A percentile compares a stretch with the other conserved stretches of the same genome.
These are phyloP conservation scores for Cydia strobilella DNA, from an alignment of 1,140 invertebrate genomes.

Conservation along the genomic window DNA sequence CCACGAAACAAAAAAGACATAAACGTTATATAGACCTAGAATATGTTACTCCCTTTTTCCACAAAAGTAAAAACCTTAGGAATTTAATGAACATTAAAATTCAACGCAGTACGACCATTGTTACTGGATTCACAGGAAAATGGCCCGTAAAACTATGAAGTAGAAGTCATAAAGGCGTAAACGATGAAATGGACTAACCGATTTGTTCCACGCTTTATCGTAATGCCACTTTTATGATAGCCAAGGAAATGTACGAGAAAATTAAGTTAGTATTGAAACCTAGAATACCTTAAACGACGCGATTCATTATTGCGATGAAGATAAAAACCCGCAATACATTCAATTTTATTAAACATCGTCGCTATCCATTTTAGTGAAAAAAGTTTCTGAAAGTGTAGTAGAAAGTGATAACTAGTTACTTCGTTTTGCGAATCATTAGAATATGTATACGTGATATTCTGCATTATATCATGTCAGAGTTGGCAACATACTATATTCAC, in stretches of 20 bases:
- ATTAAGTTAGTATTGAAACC: conserved; percentile 2
- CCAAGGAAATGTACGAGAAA: conserved; percentile 12
- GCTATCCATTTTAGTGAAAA: neutral
- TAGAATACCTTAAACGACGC: neutral
- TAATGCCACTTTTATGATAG: conserved; percentile 3
- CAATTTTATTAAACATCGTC: too few relatives aligned
- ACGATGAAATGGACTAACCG: neutral
- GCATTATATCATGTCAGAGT: too few relatives aligned
- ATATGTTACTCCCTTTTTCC: neutral
- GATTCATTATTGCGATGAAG: neutral
- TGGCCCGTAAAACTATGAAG: neutral
- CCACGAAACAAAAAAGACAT: neutral
- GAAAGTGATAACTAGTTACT: too few relatives aligned
- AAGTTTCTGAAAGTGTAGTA: too few relatives aligned
- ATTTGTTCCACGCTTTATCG: conserved; percentile 26
- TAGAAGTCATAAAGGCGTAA: neutral
- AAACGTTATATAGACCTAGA: neutral
- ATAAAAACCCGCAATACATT: neutral
- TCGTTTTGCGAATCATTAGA: too few relatives aligned
- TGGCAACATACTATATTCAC: neutral
- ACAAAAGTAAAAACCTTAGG: neutral
- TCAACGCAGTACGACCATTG: conserved; percentile 25
- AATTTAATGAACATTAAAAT: conserved; percentile 32
- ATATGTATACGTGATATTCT: too few relatives aligned
- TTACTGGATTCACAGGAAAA: neutral